A percentile compares a stretch with the other conserved stretches of the same genome.
phyloP scores from a whole-genome alignment of 2,888 invertebrate species.

The Coleophora deauratella region DNA sequence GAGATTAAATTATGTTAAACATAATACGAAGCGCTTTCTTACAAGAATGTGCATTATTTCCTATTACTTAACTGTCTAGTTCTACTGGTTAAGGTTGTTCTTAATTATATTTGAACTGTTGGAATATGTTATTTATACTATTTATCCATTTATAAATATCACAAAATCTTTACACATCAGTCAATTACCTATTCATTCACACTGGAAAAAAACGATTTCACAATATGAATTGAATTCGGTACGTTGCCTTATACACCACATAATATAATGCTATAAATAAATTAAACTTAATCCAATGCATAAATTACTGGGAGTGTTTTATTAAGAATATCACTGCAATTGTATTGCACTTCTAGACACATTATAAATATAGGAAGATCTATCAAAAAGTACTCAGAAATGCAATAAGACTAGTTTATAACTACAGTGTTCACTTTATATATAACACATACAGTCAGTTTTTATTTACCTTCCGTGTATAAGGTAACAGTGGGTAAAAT shows the following conservation, averaged over 20 bases:
- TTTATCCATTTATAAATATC: conserved; percentile 43
- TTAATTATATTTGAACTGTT: conserved; percentile 1
- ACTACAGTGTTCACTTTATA: too few relatives aligned
- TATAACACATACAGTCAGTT: too few relatives aligned
- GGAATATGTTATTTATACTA: neutral
- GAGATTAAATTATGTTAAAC: neutral
- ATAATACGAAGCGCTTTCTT: too few relatives aligned
- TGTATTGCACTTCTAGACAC: conserved; percentile 1
- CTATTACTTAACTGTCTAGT: too few relatives aligned
- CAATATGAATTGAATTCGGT: conserved; percentile 5
- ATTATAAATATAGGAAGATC: conserved; percentile 18
- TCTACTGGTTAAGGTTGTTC: too few relatives aligned
- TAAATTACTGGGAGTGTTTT: conserved; percentile 8
- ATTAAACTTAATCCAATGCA: neutral
- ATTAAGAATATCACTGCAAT: conserved; percentile 1
- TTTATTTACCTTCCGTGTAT: too few relatives aligned
- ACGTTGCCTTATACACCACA: conserved; percentile 30
- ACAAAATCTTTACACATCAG: conserved; percentile 59
- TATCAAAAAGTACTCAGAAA: conserved; percentile 23
- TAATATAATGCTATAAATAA: conserved; percentile 12
- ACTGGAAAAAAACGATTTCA: conserved; percentile 22
- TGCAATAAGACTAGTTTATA: too few relatives aligned
- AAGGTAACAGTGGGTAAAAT: too few relatives aligned
- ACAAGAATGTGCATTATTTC: too few relatives aligned
- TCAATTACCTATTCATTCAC: conserved; percentile 28